A percentile compares a stretch with the other conserved stretches of the same genome.
These are phyloP conservation scores for Aphelocoma coerulescens DNA, from an alignment of 2,113 vertebrate genomes.

Conservation along the genomic window DNA sequence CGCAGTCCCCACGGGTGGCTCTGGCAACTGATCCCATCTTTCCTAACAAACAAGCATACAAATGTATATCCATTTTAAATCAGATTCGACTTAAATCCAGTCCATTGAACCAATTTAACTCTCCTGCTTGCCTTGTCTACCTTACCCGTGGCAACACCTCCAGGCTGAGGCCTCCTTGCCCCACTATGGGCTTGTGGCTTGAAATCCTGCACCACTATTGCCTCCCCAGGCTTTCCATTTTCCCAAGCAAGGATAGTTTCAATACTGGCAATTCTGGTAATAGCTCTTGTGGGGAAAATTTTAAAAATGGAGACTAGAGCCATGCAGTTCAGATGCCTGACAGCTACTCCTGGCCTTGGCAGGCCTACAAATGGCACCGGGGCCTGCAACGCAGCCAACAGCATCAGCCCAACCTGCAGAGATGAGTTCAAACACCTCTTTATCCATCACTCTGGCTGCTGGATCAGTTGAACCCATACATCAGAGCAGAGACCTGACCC, in stretches of 20 bases:
- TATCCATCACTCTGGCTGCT: neutral
- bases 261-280: neutral
- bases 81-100: neutral
- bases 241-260: neutral
- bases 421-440: neutral
- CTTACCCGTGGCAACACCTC: neutral
- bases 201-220: fast-evolving
- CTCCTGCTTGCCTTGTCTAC: neutral
- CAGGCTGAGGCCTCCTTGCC: fast-evolving
- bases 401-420: neutral
- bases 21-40: neutral
- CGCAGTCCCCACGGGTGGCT: neutral
- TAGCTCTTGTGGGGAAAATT: neutral
- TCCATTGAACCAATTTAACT: neutral
- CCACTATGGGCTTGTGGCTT: fast-evolving
- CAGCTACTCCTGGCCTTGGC: neutral
- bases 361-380: neutral
- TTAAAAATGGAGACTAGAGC: neutral
- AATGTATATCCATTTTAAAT: neutral
- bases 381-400: fast-evolving
- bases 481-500: neutral
- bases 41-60: neutral
- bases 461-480: neutral
- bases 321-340: neutral
- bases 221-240: neutral